A percentile compares a stretch with the other conserved stretches of the same genome.
phyloP scores from a whole-genome alignment of 2,113 vertebrate genomes.

The Nanorana parkeri region DNA sequence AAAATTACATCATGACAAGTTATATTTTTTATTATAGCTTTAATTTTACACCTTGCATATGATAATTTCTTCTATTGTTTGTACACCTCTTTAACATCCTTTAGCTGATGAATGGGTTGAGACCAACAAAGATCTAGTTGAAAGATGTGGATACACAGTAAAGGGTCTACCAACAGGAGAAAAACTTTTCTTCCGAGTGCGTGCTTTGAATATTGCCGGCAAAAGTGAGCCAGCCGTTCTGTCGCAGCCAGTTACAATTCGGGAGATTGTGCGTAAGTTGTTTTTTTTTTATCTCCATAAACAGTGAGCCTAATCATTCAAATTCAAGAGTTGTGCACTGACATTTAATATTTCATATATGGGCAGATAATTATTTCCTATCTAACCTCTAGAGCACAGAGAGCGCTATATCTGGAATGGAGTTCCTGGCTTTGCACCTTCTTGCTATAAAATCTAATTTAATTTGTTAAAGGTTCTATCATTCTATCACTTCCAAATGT shows the following conservation, averaged over 20 bases:
- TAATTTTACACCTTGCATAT: neutral
- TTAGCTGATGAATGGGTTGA: slow-evolving; percentile 81
- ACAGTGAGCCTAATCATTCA: too few species aligned
- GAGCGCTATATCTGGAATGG: too few species aligned
- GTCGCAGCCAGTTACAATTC: slow-evolving; percentile 81
- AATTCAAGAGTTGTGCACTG: too few species aligned
- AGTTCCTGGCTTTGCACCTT: too few species aligned
- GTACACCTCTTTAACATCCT: neutral
- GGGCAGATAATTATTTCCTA: too few species aligned
- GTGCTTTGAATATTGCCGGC: slow-evolving; percentile 83
- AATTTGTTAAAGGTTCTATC: too few species aligned
- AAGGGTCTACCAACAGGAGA: slow-evolving; percentile 83
- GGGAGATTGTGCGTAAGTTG: slow-evolving; percentile 83
- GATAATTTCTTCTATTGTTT: neutral
- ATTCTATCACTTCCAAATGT: too few species aligned
- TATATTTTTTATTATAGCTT: too few species aligned
- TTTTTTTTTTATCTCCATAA: neutral
- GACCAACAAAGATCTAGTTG: slow-evolving; percentile 74
- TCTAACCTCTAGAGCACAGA: too few species aligned
- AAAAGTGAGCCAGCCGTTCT: slow-evolving; percentile 77
- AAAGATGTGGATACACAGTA: slow-evolving; percentile 76
- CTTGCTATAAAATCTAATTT: too few species aligned
- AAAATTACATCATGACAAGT: too few species aligned
- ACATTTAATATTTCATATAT: too few species aligned
- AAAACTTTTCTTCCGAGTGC: slow-evolving; percentile 83